Evolutionary conservation across 2,797 vertebrate genomes (phyloP).

Genomic region (Lepidocolaptes lacrymiger): DNA sequence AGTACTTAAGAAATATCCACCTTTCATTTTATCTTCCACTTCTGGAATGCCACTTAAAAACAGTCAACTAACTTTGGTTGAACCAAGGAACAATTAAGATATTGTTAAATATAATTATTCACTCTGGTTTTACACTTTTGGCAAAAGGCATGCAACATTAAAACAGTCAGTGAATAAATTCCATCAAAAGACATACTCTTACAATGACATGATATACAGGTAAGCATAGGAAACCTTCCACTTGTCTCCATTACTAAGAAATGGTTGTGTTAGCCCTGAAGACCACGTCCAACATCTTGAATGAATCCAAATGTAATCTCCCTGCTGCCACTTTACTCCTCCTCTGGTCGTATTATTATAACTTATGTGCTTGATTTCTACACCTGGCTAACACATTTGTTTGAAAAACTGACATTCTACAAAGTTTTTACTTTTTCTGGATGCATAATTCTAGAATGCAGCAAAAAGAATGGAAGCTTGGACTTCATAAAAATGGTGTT

Average conservation of each 20-base stretch:
- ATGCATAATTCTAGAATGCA: not conserved
- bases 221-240: not conserved
- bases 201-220: not conserved
- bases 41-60: not conserved
- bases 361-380: not conserved
- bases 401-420: not conserved
- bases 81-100: not conserved
- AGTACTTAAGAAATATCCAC: not conserved
- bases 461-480: not conserved
- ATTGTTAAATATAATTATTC: not conserved
- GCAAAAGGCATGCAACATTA: not conserved
- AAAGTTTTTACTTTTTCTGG: not conserved
- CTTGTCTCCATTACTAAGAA: not conserved
- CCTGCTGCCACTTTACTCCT: not conserved
- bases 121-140: not conserved
- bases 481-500: not conserved
- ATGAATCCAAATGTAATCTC: not conserved
- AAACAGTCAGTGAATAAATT: not conserved
- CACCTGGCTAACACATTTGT: slow-evolving; percentile 18
- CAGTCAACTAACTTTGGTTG: not conserved
- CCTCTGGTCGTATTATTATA: not conserved
- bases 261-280: not conserved
- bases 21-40: not conserved
- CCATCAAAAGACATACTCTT: not conserved
- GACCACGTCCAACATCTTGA: not conserved